Evolutionary conservation across 1,140 invertebrate genomes (phyloP), one percentile per base, ranked within the genome.

Genomic region (Ips typographus): DNA sequence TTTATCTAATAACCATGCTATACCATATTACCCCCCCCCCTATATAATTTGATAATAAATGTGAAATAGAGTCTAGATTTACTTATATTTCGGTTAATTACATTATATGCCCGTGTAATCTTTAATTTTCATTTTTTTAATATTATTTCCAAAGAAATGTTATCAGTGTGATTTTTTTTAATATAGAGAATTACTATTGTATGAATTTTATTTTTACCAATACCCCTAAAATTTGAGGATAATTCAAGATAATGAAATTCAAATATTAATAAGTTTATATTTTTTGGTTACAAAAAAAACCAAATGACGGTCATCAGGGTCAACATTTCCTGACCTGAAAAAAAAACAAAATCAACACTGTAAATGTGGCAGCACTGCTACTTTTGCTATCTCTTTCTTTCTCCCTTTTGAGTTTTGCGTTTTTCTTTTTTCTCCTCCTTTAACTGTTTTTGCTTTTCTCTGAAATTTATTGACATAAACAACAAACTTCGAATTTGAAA

Each of bases 381-480:
- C 5, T 40, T 53, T 56, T 85, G 89, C 89, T 93, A 94, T 87
- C 92, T 90, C 73, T 90, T 86, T 72, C 91, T 81, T 82, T 95
- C 93, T 6, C 89, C 90, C 82, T 95, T 95, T 73, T 91, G 89
- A 76, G 92, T 92, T 80, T 93, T 94, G 37, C 92, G 88, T 76
- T 94, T 95, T 74, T 94, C 92, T 77, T 94, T 94, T 72, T 94
- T 94, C 37, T 95, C 92, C 80, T 93, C 91, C 76, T 88, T 89
- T 49, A 90, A 73, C 77, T 93, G 89, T 77, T 93, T 94, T 78
- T 95, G 93, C 77, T 93, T 94, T 76, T 92, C 91, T 76, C 91
- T 92, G 79, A 69, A 86, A 83, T 58, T 63, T 53, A 4, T 64
- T 22, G 8, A n/a, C 5, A 53, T n/a, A 7, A 43, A 64, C 7